A percentile compares a stretch with the other conserved stretches of the same genome.
phyloP scores from a whole-genome alignment of 37 sponge, comb jelly and placozoan species.

The Chondrosia reniformis region DNA sequence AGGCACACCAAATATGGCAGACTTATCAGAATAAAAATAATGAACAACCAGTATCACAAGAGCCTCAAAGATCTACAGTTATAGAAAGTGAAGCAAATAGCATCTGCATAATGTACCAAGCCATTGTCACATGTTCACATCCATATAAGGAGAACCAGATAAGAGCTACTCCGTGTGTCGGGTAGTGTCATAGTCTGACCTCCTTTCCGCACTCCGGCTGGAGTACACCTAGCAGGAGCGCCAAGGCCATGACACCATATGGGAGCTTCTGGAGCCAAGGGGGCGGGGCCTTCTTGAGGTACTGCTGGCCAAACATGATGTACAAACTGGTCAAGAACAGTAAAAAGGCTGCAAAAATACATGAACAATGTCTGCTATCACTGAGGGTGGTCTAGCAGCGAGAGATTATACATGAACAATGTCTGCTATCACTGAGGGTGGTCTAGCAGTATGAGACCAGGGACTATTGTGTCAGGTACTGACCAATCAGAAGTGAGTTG shows the following conservation, averaged over 20 bases:
- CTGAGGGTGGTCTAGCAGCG: background rate
- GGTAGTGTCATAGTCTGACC: background rate
- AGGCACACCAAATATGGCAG: background rate
- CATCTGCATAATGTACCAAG: background rate
- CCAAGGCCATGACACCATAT: conserved; percentile 28
- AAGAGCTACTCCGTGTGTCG: background rate
- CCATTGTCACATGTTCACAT: background rate
- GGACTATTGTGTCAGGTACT: no score
- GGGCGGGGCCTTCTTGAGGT: background rate
- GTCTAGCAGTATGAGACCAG: no score
- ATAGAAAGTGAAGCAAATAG: background rate
- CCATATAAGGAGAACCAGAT: background rate
- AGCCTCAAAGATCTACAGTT: background rate
- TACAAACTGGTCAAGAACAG: conserved; percentile 17
- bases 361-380: background rate
- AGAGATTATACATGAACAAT: no score
- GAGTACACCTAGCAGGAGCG: conserved; percentile 40
- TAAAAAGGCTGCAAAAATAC: conserved; percentile 16
- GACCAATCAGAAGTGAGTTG: conserved; percentile 9
- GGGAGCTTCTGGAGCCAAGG: conserved; percentile 34
- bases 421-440: no score
- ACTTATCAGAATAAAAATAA: background rate
- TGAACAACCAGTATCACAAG: background rate
- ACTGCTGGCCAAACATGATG: conserved; percentile 16
- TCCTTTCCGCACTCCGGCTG: conserved; percentile 55